Evolutionary conservation across 2,888 invertebrate species (phyloP), one percentile per base, ranked within the genome.

Genomic region (Apomyelois bistriatella): DNA sequence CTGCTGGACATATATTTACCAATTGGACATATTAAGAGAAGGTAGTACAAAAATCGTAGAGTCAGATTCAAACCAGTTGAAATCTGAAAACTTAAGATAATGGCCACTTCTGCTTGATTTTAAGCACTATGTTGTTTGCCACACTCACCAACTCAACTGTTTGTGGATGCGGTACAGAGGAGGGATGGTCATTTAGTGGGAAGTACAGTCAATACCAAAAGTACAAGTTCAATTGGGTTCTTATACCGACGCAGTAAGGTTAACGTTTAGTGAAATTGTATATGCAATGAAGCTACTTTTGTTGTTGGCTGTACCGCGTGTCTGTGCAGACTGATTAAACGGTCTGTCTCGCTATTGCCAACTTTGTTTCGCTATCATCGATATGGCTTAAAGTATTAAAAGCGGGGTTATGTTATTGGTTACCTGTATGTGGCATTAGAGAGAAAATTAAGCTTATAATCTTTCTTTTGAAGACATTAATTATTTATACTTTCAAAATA

Each of bases 171-270:
- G 84, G 85, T 81, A 83, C 84, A 80, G 82, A 79, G 76, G 82
- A 84, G 86, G 85, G 88, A 79, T 87, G 87, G 88, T 88, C 87
- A 87, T 88, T 89, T 85, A 86, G 84, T 79, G 76, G 83, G 83
- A 85, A 82, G 81, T 81, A 77, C 70, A 72, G 72, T 74, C 46
- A 32, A 15, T 32, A 16, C 28, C 32, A 46, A 15, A 46, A 32
- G 46, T 46, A 46, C 32, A 32, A 32, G 15, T 10, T 46, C 32
- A 16, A 32, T 28, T 32, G 15, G 10, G 46, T 5, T 32, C 46
- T 35, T 46, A 46, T 8, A 1, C 10, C 46, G 8, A 8, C 13
- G 46, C 6, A 32, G 15, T 46, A 46, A 46, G 46, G 46, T 22
- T 22, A 22, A 22, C 22, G 2, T 22, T 2, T 22, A 28, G 4